Evolutionary conservation across 2,888 invertebrate species (phyloP).

Genomic region (Psylliodes chrysocephalus): DNA sequence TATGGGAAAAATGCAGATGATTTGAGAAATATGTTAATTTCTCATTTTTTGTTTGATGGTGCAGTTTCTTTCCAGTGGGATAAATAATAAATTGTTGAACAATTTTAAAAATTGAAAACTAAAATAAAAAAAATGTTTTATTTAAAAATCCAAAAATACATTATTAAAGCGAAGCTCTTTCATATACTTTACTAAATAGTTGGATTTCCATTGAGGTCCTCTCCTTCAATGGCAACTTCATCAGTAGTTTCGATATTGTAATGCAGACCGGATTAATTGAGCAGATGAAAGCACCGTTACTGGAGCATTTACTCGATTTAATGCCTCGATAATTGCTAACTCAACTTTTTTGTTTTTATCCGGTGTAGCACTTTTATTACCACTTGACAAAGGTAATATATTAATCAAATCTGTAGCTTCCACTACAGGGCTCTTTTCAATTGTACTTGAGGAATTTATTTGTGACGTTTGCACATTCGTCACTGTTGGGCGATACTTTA

Average conservation of each 20-base stretch:
- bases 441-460: not conserved
- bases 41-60: slow-evolving; percentile 26
- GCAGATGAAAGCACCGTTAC: not conserved
- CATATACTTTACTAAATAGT: not conserved
- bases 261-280: not conserved
- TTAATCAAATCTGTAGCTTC: not conserved
- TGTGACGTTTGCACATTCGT: not conserved
- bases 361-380: not conserved
- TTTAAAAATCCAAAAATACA: too few species aligned
- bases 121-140: slow-evolving; percentile 1
- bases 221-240: not conserved
- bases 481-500: slow-evolving; percentile 10
- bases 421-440: not conserved
- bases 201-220: not conserved
- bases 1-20: slow-evolving; percentile 22
- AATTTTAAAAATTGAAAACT: not conserved
- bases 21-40: slow-evolving; percentile 25
- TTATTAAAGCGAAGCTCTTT: too few species aligned
- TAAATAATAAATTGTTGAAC: slow-evolving; percentile 24
- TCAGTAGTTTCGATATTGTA: not conserved
- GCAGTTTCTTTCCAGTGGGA: slow-evolving; percentile 36
- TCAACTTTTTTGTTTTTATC: slow-evolving; percentile 6
- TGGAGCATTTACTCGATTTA: slow-evolving; percentile 19
- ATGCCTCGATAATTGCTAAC: slow-evolving; percentile 20
- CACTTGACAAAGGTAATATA: not conserved